phyloP scores from a whole-genome alignment of 2,113 vertebrate species.

The Sarotherodon lohbergeri region DNA sequence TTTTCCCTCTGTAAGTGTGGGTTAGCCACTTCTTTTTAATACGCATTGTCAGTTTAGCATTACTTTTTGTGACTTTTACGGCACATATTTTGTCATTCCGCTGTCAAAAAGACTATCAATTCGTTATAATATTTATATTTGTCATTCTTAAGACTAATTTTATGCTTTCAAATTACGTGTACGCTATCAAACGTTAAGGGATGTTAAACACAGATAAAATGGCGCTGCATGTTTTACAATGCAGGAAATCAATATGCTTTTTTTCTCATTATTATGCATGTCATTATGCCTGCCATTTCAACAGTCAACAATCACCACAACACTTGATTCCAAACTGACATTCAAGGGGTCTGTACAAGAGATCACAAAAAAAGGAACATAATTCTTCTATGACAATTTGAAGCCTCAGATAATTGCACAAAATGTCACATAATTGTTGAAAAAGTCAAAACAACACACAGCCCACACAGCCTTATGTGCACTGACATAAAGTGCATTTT shows the following conservation, averaged over 20 bases:
- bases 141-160: neutral
- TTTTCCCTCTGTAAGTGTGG: neutral
- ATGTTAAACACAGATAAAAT: neutral
- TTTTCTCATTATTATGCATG: constrained; percentile 19
- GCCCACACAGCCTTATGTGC: constrained; percentile 50
- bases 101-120: neutral
- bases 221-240: neutral
- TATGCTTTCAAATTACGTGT: neutral
- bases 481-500: constrained; percentile 47
- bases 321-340: constrained; percentile 43
- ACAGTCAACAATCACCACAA: constrained; percentile 46
- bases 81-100: neutral
- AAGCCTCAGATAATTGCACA: constrained; percentile 56
- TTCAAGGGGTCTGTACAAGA: constrained; percentile 34
- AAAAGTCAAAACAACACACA: constrained; percentile 62
- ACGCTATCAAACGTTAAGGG: neutral
- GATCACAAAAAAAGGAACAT: constrained; percentile 35
- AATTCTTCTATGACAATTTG: constrained; percentile 41
- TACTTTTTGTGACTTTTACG: neutral
- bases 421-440: constrained; percentile 62
- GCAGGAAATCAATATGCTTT: neutral
- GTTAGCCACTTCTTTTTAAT: neutral
- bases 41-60: neutral
- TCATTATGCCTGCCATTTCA: constrained; percentile 41
- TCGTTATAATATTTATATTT: neutral